Evolutionary conservation across 2,797 vertebrate genomes (phyloP).

Genomic region (Notolepis coatsorum): DNA sequence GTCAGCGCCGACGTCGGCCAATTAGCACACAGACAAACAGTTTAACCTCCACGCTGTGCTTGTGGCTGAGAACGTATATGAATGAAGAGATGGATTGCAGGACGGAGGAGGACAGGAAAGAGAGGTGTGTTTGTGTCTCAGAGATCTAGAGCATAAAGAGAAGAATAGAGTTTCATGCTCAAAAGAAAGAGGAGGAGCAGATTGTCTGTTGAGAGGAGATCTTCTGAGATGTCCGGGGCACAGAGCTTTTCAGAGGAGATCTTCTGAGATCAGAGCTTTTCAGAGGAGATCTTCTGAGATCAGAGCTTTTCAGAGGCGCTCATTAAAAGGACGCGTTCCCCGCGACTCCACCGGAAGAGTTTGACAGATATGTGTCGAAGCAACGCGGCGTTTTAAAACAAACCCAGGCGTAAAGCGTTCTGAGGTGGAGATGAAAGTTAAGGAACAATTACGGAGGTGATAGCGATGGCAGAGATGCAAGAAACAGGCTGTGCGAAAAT

Average conservation of each 20-base stretch:
- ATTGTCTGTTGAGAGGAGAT: conserved; percentile 42
- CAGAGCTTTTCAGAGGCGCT: conserved; percentile 55
- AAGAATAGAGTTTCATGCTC: conserved; percentile 16
- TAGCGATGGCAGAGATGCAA: conserved; percentile 63
- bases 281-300: conserved; percentile 50
- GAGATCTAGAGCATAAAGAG: conserved; percentile 28
- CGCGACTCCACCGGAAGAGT: conserved; percentile 55
- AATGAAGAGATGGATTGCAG: too few relatives aligned
- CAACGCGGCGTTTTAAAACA: conserved; percentile 32
- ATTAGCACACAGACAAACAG: conserved; percentile 82
- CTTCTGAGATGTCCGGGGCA: conserved; percentile 44
- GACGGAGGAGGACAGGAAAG: background rate
- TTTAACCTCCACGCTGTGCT: conserved; percentile 74
- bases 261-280: too few relatives aligned
- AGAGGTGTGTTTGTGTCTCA: conserved; percentile 38
- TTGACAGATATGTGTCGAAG: conserved; percentile 46
- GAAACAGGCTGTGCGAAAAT: conserved; percentile 77
- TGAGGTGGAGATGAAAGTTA: conserved; percentile 52
- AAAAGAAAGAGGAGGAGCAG: conserved; percentile 38
- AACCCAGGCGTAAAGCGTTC: conserved; percentile 41
- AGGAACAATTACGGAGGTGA: conserved; percentile 68
- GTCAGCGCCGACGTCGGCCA: conserved; percentile 80
- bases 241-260: conserved; percentile 52
- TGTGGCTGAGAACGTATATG: too few relatives aligned
- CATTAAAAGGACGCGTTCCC: conserved; percentile 56